Evolutionary conservation across 2,113 vertebrate genomes (phyloP).

Genomic region (Turdus rufiventris): DNA sequence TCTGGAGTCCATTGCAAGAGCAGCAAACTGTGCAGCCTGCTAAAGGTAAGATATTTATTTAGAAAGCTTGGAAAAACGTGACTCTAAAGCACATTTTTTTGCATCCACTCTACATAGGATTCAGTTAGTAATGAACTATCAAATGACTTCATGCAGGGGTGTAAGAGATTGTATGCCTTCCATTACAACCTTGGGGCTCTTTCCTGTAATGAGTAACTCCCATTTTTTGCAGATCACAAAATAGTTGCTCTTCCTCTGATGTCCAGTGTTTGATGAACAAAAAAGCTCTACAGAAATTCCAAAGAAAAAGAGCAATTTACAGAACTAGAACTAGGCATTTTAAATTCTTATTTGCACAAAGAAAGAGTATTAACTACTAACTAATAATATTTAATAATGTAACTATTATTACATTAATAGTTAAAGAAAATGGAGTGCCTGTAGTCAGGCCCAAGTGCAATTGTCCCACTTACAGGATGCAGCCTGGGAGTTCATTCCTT

Average conservation of each 20-base stretch:
- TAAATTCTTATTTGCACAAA: neutral
- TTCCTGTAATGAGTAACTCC: neutral
- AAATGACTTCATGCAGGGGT: neutral
- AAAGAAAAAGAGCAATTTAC: neutral
- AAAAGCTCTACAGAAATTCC: neutral
- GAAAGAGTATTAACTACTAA: neutral
- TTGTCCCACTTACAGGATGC: neutral
- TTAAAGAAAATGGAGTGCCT: neutral
- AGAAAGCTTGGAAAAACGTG: neutral
- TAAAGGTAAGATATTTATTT: neutral
- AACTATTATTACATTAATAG: neutral
- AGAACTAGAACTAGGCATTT: neutral
- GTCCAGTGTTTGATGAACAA: neutral
- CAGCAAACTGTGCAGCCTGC: neutral
- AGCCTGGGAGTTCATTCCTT: neutral
- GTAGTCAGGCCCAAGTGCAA: neutral
- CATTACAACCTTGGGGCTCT: neutral
- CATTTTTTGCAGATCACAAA: neutral
- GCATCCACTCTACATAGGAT: neutral
- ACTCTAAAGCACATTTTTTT: neutral
- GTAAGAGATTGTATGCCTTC: neutral
- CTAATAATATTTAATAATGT: no score
- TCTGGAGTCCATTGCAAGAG: neutral
- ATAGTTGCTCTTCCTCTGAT: neutral
- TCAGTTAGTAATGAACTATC: neutral